These are phyloP conservation scores for Drosophila austrosaltans DNA, from an alignment of 2,888 invertebrate genomes.

Conservation along the genomic window DNA sequence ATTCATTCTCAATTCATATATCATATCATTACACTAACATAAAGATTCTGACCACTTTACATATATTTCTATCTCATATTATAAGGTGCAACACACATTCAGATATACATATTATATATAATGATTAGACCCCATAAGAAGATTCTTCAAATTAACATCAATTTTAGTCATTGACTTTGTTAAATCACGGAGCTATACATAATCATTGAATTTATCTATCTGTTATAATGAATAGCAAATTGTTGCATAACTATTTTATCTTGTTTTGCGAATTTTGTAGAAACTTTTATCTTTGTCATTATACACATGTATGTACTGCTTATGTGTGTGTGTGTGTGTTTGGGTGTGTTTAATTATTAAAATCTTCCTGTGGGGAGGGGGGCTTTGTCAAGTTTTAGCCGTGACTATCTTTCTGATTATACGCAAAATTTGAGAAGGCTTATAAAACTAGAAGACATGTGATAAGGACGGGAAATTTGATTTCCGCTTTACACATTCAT, in stretches of 20 bases:
- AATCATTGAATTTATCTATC: conserved; percentile 5
- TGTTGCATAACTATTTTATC: background rate
- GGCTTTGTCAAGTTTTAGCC: conserved; percentile 48
- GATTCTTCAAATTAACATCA: background rate
- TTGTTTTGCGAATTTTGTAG: background rate
- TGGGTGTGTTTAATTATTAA: conserved; percentile 20
- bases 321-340: background rate
- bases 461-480: conserved; percentile 79
- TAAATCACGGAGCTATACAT: background rate
- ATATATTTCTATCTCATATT: conserved; percentile 2
- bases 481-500: conserved; percentile 76
- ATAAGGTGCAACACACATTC: conserved; percentile 9
- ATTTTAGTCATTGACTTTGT: background rate
- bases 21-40: conserved; percentile 5
- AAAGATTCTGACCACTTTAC: conserved; percentile 8
- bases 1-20: conserved; percentile 7
- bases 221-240: background rate
- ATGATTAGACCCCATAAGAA: background rate
- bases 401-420: conserved; percentile 45
- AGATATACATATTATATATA: background rate
- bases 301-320: background rate
- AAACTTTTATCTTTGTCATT: background rate
- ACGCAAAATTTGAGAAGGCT: conserved; percentile 65
- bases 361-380: conserved; percentile 41
- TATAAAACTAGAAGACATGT: conserved; percentile 71